phyloP scores from a whole-genome alignment of 2,888 invertebrate species.

The Pyrgus malvae region DNA sequence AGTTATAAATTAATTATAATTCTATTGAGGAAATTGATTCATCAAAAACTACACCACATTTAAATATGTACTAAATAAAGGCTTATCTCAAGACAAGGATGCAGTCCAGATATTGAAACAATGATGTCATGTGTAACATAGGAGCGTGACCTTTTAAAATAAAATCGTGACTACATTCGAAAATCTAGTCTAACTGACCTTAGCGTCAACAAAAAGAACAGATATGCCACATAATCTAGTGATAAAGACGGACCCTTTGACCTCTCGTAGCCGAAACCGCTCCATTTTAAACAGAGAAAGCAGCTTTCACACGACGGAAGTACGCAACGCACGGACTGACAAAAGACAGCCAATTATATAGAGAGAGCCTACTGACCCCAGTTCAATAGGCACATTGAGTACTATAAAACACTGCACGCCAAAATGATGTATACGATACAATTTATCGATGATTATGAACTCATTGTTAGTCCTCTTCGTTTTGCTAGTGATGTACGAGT shows the following conservation, averaged over 20 bases:
- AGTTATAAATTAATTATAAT: too few species aligned
- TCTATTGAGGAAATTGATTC: too few species aligned
- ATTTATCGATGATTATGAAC: neutral
- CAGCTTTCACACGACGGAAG: slow-evolving; percentile 62
- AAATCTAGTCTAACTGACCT: slow-evolving; percentile 1
- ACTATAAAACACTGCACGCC: neutral
- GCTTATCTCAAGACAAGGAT: neutral
- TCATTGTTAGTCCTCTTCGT: neutral
- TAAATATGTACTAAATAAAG: too few species aligned
- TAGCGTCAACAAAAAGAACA: neutral
- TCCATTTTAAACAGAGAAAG: slow-evolving; percentile 60
- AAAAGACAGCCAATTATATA: slow-evolving; percentile 53
- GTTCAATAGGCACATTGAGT: slow-evolving; percentile 10
- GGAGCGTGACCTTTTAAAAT: neutral
- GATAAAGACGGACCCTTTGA: slow-evolving; percentile 49
- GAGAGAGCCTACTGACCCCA: slow-evolving; percentile 44
- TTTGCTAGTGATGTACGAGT: neutral
- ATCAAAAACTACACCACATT: too few species aligned
- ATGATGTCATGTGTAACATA: neutral
- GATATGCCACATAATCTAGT: neutral
- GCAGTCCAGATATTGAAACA: neutral
- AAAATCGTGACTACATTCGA: slow-evolving; percentile 3
- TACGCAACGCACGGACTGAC: slow-evolving; percentile 44
- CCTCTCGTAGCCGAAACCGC: slow-evolving; percentile 47
- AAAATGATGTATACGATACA: neutral